Evolutionary conservation across 2,797 vertebrate species (phyloP), one percentile per base, ranked within the genome.

Genomic region (Argya squamiceps): DNA sequence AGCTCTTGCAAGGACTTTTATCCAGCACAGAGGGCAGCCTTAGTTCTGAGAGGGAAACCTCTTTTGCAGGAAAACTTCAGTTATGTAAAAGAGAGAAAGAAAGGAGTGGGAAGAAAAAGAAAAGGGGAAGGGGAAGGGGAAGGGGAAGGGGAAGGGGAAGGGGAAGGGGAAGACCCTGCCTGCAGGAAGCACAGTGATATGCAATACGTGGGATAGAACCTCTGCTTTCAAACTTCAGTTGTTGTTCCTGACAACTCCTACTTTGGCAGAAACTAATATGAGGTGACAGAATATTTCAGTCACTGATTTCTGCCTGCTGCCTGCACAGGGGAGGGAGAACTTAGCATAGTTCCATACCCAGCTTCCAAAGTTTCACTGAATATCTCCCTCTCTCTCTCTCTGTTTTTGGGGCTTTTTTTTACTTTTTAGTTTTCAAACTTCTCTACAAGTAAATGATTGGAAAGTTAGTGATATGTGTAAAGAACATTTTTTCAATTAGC

Each of bases 401-500:
- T 12, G 8, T 34, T 15, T 56, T 15, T 36, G 53, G 11, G 7
- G 5, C 15, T 15, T 56, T 23, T 58, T 59, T 58, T 74, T 67
- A 82, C 17, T 60, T 52, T 64, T 89, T 29, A 84, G 67, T 92
- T 92, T 96, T 91, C 43, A 94, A 95, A 94, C 78, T 97, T 94
- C 81, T 89, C 67, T 87, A 58, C 52, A 94, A 97, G 76, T 81
- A 95, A 96, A 88, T 90, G 81, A 94, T 92, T 96, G 78, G 55
- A 96, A 97, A 98, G 89, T 94, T 97, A 96, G 88, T 93, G 94
- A 86, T 95, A 76, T 76, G 78, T 96, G 74, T 63, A 95, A 95
- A 97, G 86, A 96, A 96, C 46, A 76, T 96, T 96, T 94, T 96
- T 97, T 96, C 97, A 95, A 95, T 97, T 97, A 98, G 89, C 6